These are phyloP conservation scores for Oligia strigilis DNA, from an alignment of 2,888 invertebrate genomes.

Conservation along the genomic window DNA sequence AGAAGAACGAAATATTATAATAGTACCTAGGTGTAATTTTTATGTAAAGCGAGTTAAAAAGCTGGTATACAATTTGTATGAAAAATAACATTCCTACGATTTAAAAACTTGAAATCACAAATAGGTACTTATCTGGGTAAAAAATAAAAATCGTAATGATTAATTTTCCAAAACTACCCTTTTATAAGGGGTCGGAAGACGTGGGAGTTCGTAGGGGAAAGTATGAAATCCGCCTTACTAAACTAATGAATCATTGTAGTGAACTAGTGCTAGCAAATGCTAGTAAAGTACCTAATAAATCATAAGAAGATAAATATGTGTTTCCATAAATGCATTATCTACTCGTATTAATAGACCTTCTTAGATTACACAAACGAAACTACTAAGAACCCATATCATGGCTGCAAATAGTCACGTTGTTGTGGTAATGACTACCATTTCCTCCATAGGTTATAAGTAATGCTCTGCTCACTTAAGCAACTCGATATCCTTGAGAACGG, in stretches of 20 bases:
- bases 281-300: background rate
- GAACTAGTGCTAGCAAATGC: background rate
- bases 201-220: background rate
- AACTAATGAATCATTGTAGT: background rate
- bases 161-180: background rate
- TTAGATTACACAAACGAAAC: background rate
- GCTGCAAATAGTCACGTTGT: conserved; percentile 21
- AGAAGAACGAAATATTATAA: too few relatives aligned
- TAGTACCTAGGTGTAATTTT: background rate
- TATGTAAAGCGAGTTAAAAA: background rate
- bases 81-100: background rate
- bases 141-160: background rate
- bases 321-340: background rate
- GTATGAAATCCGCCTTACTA: background rate
- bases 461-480: conserved; percentile 23
- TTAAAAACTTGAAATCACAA: too few relatives aligned
- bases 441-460: conserved; percentile 20
- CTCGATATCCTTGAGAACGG: conserved; percentile 18
- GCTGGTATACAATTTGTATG: too few relatives aligned
- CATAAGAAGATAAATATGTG: background rate
- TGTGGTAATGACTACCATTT: conserved; percentile 39
- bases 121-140: too few relatives aligned
- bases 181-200: fast-evolving
- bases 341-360: too few relatives aligned
- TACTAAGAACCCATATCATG: background rate